phyloP scores from a whole-genome alignment of 2,888 invertebrate species.

The Mystacides longicornis region DNA sequence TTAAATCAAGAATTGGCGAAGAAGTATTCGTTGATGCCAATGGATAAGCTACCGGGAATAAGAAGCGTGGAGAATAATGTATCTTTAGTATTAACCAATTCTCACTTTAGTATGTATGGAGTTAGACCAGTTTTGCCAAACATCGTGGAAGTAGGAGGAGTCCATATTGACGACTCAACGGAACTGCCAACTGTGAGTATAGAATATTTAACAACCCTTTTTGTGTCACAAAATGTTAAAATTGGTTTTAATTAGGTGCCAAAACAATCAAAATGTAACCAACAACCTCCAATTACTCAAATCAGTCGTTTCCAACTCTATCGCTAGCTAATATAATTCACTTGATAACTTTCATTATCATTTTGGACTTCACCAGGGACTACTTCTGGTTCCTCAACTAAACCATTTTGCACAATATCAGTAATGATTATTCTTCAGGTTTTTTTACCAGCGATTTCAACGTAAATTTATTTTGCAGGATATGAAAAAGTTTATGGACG shows the following conservation, averaged over 20 bases:
- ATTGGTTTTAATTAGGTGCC: no score
- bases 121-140: conserved; percentile 38
- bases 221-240: no score
- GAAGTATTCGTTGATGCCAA: conserved; percentile 32
- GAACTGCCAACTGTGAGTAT: conserved; percentile 28
- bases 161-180: conserved; percentile 41
- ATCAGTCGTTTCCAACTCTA: no score
- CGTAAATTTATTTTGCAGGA: conserved; percentile 26
- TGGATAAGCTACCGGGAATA: conserved; percentile 35
- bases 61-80: conserved; percentile 38
- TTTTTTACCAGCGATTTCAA: no score
- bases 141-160: conserved; percentile 46
- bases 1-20: conserved; percentile 33
- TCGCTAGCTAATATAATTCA: no score
- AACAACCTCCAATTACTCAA: no score
- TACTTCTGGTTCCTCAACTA: no score
- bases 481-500: conserved; percentile 34
- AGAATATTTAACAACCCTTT: background rate
- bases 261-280: no score
- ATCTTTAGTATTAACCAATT: conserved; percentile 43
- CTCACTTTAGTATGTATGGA: conserved; percentile 40
- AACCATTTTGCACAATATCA: no score
- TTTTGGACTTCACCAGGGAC: no score
- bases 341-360: no score
- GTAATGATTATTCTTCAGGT: no score